phyloP scores from a whole-genome alignment of 2,888 invertebrate species.

The Tupiocoris notatus region DNA sequence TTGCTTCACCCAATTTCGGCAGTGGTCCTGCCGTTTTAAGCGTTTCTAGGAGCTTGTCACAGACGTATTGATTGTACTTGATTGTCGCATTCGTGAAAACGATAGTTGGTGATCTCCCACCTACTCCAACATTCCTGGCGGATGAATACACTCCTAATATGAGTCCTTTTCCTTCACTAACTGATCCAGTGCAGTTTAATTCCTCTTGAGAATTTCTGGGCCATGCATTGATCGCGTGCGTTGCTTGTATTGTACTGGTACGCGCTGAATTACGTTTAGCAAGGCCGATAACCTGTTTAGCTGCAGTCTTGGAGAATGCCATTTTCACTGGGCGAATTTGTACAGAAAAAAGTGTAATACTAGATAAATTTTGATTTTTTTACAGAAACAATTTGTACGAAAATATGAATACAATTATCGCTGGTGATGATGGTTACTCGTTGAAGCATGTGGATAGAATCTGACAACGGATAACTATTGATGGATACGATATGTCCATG shows the following conservation, averaged over 20 bases:
- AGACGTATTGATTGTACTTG: conserved; percentile 44
- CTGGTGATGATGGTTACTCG: too few relatives aligned
- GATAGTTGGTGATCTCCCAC: conserved; percentile 38
- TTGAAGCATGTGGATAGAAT: too few relatives aligned
- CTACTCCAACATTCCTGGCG: background rate
- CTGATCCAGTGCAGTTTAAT: conserved; percentile 27
- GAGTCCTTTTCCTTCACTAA: conserved; percentile 45
- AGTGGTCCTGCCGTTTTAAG: conserved; percentile 54
- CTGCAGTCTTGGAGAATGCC: background rate
- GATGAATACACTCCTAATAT: conserved; percentile 45
- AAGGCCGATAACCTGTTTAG: background rate
- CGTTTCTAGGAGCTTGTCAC: conserved; percentile 42
- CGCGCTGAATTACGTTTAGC: background rate
- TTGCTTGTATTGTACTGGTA: background rate
- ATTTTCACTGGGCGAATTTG: too few relatives aligned
- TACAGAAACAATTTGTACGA: too few relatives aligned
- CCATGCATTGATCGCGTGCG: conserved; percentile 31
- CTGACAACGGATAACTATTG: too few relatives aligned
- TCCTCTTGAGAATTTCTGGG: conserved; percentile 7
- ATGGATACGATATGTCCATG: too few relatives aligned
- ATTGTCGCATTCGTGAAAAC: background rate
- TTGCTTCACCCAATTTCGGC: conserved; percentile 59
- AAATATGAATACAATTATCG: too few relatives aligned
- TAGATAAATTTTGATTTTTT: too few relatives aligned
- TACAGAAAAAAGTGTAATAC: too few relatives aligned